Evolutionary conservation across 2,113 vertebrate species (phyloP).

Genomic region (Psophia crepitans): DNA sequence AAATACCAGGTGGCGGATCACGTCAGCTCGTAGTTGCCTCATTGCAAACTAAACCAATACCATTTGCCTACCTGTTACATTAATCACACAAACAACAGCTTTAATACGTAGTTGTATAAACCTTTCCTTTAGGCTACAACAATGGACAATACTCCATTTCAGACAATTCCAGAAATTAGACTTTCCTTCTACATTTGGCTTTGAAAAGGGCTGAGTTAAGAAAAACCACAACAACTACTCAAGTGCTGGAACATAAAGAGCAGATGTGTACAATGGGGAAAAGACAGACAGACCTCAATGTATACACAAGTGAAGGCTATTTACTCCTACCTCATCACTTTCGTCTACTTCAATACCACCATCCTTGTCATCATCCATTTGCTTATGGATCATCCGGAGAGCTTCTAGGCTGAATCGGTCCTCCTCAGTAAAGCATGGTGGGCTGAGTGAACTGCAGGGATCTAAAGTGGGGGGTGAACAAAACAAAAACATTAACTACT

Average conservation of each 20-base stretch:
- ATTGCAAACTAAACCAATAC: background rate
- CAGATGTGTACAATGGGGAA: background rate
- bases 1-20: background rate
- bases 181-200: background rate
- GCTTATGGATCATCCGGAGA: slow-evolving; percentile 94
- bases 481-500: background rate
- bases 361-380: slow-evolving; percentile 98
- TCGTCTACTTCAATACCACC: slow-evolving; percentile 97
- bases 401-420: slow-evolving; percentile 94
- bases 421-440: slow-evolving; percentile 90
- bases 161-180: background rate
- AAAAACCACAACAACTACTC: background rate
- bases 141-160: background rate
- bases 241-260: background rate
- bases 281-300: background rate
- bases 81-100: background rate
- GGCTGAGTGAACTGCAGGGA: slow-evolving; percentile 85
- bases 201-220: background rate
- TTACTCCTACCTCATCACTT: slow-evolving; percentile 90
- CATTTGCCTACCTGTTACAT: background rate
- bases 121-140: background rate
- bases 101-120: background rate
- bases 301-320: background rate
- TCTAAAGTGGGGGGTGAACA: slow-evolving; percentile 68
- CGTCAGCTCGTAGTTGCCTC: background rate